phyloP scores from a whole-genome alignment of 2,113 vertebrate genomes.

The Terrapene triunguis region DNA sequence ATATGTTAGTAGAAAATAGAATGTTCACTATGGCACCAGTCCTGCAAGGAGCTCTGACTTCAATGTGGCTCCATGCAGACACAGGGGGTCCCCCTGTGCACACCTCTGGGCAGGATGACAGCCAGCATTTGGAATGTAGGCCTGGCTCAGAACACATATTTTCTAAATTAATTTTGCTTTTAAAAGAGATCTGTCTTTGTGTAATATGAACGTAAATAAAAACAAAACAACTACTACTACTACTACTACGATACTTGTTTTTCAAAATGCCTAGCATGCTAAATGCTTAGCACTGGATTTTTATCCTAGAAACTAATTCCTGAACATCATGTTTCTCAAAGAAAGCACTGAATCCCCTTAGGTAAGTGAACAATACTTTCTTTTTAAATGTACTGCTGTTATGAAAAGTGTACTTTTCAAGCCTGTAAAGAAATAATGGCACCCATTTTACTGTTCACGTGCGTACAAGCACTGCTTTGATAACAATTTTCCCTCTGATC shows the following conservation, averaged over 20 bases:
- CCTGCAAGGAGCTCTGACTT: background rate
- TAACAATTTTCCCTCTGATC: background rate
- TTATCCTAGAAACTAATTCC: background rate
- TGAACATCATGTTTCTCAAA: fast-evolving
- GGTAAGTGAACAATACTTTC: background rate
- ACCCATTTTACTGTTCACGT: fast-evolving
- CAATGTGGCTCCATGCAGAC: background rate
- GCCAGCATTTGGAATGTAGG: background rate
- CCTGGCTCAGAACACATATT: background rate
- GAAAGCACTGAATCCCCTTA: background rate
- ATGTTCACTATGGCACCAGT: background rate
- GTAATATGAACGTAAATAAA: background rate
- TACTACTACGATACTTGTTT: background rate
- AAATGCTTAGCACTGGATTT: background rate
- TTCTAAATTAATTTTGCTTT: background rate
- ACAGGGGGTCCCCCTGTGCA: background rate
- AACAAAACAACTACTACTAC: no score
- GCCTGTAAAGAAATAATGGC: fast-evolving
- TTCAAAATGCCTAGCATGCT: background rate
- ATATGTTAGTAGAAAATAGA: background rate
- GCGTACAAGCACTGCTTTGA: background rate
- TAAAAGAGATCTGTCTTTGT: background rate
- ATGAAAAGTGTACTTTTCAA: background rate
- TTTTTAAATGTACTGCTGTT: background rate
- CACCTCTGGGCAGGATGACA: fast-evolving